Evolutionary conservation across 2,113 vertebrate genomes (phyloP).

Genomic region (Protobothrops flavoviridis): DNA sequence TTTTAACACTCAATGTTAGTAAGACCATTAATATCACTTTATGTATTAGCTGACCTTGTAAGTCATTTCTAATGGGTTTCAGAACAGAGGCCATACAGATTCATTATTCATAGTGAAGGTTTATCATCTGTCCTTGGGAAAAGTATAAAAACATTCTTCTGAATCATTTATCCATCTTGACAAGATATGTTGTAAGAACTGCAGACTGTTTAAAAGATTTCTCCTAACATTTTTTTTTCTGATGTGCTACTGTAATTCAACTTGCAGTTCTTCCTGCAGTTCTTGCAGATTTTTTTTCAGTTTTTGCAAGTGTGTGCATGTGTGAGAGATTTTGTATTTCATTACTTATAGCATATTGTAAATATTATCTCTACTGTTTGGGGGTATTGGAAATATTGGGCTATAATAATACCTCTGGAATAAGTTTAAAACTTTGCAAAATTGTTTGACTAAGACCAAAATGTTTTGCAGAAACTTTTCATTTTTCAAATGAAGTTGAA

Average conservation of each 20-base stretch:
- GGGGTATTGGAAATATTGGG: background rate
- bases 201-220: background rate
- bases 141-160: background rate
- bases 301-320: background rate
- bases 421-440: background rate
- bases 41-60: constrained; percentile 9
- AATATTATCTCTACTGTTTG: background rate
- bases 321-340: background rate
- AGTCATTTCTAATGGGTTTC: constrained; percentile 10
- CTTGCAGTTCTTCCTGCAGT: too few species aligned
- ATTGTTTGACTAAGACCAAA: background rate
- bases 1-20: background rate
- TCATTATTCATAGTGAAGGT: constrained; percentile 18
- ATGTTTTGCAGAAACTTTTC: background rate
- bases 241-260: background rate
- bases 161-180: background rate
- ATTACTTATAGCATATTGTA: background rate
- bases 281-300: background rate
- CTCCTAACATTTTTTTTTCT: background rate
- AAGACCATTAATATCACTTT: background rate
- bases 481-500: background rate
- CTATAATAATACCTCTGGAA: background rate
- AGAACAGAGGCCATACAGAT: background rate
- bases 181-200: background rate
- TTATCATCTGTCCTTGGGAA: constrained; percentile 8